Evolutionary conservation across 1,140 invertebrate species (phyloP).

Genomic region (Maniola jurtina): DNA sequence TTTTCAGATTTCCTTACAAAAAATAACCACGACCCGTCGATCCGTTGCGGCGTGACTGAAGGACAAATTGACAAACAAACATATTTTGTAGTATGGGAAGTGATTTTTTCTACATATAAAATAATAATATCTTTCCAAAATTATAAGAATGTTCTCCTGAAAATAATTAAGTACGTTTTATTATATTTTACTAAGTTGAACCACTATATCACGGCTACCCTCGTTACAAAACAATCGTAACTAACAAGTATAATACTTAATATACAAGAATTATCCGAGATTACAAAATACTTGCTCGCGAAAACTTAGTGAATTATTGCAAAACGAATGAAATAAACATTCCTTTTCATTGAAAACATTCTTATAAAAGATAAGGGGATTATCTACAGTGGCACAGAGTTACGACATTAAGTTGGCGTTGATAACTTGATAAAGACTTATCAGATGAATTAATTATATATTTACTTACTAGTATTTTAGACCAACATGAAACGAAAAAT

Average conservation of each 20-base stretch:
- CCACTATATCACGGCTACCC: neutral
- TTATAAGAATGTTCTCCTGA: too few species aligned
- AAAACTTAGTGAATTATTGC: neutral
- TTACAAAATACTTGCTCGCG: neutral
- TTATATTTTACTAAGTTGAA: neutral
- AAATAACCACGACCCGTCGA: too few species aligned
- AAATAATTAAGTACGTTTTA: too few species aligned
- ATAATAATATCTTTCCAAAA: too few species aligned
- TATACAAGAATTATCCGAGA: neutral
- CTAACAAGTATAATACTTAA: neutral
- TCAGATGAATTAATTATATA: too few species aligned
- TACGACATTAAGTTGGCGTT: neutral
- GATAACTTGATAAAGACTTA: neutral
- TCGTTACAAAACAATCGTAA: neutral
- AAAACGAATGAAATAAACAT: slow-evolving; percentile 3
- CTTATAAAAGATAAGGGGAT: neutral
- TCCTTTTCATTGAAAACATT: slow-evolving; percentile 1
- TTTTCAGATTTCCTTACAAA: too few species aligned
- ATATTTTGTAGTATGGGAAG: too few species aligned
- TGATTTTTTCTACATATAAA: too few species aligned
- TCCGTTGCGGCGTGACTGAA: too few species aligned
- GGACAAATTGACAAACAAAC: too few species aligned
- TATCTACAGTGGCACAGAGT: neutral
- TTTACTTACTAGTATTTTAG: too few species aligned
- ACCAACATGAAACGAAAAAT: too few species aligned